Evolutionary conservation across 2,797 vertebrate genomes (phyloP), one percentile per base, ranked within the genome.

Genomic region (Argentina silus): DNA sequence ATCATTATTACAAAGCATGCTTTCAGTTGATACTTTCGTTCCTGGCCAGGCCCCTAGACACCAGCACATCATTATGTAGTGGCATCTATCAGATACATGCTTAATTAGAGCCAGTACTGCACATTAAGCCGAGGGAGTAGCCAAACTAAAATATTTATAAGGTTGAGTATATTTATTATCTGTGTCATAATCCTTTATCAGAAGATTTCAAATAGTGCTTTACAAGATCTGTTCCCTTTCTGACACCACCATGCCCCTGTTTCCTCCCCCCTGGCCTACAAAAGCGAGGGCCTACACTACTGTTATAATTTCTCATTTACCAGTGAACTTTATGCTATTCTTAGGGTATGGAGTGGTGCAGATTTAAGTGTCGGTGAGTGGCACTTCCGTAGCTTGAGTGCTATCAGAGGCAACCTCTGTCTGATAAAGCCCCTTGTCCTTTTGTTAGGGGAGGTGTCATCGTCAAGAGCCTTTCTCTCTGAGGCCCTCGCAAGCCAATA

Each of bases 81-180:
- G 89, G 91, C 91, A 93, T 93, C 91, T 91, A 93, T 94, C 93
- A 94, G 91, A 91, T 89, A 90, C 77, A n/a, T 89, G 85, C 92
- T 93, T 95, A 95, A 94, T 94, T 93, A 94, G 92, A 90, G 90
- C 88, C 84, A 79, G 91, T 91, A 90, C 90, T 91, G 93, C 91
- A 92, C 93, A 94, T 94, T 93, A 93, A 91, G 91, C 90, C 89
- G 81, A 81, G 89, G 87, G 90, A 91, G 91, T 92, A 91, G 90
- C 90, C 86, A 80, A 88, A 84, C 91, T 95, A 86, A 93, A 95
- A 95, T 94, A 95, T 94, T 94, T 92, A 95, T 95, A 92, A 92
- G 90, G 88, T 92, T 89, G 89, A 90, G 85, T 93, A 89, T 94
- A 94, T 95, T 93, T 94, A 94, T 94, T 91, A 93, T 90, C 91